Evolutionary conservation across 2,797 vertebrate species (phyloP), one percentile per base, ranked within the genome.

Genomic region (Lacerta bilineata): DNA sequence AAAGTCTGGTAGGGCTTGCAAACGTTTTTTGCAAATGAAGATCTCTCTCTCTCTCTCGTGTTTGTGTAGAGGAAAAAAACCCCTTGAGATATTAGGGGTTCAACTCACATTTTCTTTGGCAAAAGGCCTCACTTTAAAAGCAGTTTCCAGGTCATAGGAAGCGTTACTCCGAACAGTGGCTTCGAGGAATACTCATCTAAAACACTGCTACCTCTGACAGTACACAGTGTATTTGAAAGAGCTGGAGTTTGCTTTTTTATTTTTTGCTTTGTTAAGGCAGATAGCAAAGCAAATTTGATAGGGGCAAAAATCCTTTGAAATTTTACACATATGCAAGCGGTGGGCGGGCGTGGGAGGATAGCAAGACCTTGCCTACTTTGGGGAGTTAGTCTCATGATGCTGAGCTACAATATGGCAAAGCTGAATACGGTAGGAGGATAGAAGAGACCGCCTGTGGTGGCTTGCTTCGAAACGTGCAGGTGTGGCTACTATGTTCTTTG

Each of bases 321-420:
- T 80, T 85, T 85, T 68, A 93, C 46, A 91, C 92, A 95, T 94
- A 95, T 95, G 95, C 89, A 91, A 94, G 83, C 15, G 74, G 94
- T 94, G 91, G 95, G 95, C 78, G 80, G 85, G 5, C 91, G 93
- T 95, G 84, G 94, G 94, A 94, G 88, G 94, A 93, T 91, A 95
- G 93, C 93, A 95, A 95, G 94, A 93, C 88, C 94, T 86, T 93
- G 72, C 91, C 93, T 95, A 95, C 94, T 89, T 95, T 94, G 93
- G 92, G 92, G 91, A 91, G 88, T 69, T 90, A 93, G 93, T n/a
- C 93, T 91, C 84, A 94, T 95, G 93, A 84, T 93, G 93, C 86
- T 91, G 94, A 94, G 88, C 89, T 94, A 92, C 93, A 94, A 80
- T 95, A 94, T 95, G 95, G 90, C 91, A 95, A 95, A 93, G 91